Base-by-base conservation (phyloP, 1,140 invertebrate genomes). In the Orchestia grillus region DNA sequence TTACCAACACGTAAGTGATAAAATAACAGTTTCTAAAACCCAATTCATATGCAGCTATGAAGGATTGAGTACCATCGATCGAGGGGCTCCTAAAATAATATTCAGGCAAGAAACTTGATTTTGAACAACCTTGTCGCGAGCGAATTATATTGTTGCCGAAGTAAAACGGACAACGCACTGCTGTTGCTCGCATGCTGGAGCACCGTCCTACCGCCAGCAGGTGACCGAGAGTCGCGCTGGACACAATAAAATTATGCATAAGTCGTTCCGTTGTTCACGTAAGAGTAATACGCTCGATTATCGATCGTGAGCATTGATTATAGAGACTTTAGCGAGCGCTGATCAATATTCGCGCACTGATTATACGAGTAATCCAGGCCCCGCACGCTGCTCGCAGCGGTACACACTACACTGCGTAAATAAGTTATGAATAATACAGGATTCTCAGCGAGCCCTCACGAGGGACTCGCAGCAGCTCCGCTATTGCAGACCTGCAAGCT, bases 271-370 rank as follows among this genome's bases (percentile, higher is more conserved):
- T 45, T 44, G 92, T 94, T 94, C 92, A 45, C 92, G 92, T 94
- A 94, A 94, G 43, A 94, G 92, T 94, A 45, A 45, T 45, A 94
- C 92, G 92, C 92, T 94, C 92, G 92, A 94, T 94, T 94, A 94
- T 94, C 92, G 92, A 94, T 45, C 92, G 43, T 36, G 23, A 6
- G 92, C 92, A 94, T 94, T 94, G 92, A 94, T 94, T 94, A 94
- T 94, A 94, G 92, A 94, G 92, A 94, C 36, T 47, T 94, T n/a
- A 44, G 92, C 92, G 44, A 45, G 92, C 36, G 47, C 92, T 94
- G 44, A 94, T 94, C 92, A 94, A 94, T 94, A 94, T 94, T 45
- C 43, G 92, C 92, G 92, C 92, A 94, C 92, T 94, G 92, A 94
- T 94, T 94, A 94, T 94, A 90, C 88, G 92, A 94, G 92, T 47